Conservation (phyloP, 1,140 invertebrate species). For the Linepithema humile region DNA sequence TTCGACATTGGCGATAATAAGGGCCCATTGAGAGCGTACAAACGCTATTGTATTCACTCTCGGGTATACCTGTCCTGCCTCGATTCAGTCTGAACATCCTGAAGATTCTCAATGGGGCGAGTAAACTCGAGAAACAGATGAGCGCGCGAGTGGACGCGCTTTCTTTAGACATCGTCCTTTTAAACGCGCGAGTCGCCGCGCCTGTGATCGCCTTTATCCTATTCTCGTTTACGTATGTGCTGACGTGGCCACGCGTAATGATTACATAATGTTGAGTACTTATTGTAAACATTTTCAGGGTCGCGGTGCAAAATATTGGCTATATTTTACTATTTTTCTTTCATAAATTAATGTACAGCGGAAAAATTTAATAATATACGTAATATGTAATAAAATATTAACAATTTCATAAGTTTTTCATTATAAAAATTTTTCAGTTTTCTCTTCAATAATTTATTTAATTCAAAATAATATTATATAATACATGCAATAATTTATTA, state of each 20-base stretch:
- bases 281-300: neutral
- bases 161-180: slow-evolving; percentile 32
- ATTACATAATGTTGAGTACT: neutral
- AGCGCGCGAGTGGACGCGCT: neutral
- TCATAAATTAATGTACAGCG: too few relatives aligned
- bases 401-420: too few relatives aligned
- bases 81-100: slow-evolving; percentile 77
- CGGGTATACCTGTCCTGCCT: slow-evolving; percentile 67
- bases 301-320: neutral
- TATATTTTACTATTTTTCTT: too few relatives aligned
- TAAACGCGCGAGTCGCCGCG: neutral
- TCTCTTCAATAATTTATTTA: neutral
- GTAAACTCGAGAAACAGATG: slow-evolving; percentile 42
- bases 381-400: too few relatives aligned
- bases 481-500: too few relatives aligned
- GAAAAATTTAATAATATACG: too few relatives aligned
- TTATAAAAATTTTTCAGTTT: neutral
- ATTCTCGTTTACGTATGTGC: neutral
- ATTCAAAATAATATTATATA: neutral
- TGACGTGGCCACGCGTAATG: neutral
- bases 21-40: slow-evolving; percentile 69
- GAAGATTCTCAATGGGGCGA: slow-evolving; percentile 71
- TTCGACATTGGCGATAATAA: slow-evolving; percentile 78
- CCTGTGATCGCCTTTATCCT: neutral
- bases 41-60: slow-evolving; percentile 70